Evolutionary conservation across 2,888 invertebrate species (phyloP).

Genomic region (Spisula subtruncata): DNA sequence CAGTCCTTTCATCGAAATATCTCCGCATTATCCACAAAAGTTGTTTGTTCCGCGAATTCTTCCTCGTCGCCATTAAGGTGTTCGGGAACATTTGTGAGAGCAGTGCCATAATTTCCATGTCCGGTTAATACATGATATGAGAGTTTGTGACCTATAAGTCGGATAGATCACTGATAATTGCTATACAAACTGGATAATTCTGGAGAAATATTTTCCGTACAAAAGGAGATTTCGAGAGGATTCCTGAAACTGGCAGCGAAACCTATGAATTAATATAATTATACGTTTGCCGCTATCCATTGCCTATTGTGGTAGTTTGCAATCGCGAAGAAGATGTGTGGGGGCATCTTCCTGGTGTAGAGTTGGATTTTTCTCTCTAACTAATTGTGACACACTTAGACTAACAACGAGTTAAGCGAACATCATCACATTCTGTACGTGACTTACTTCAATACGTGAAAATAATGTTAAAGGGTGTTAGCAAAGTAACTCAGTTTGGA

Average conservation of each 20-base stretch:
- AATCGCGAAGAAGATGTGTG: background rate
- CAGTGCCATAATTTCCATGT: background rate
- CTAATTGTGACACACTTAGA: background rate
- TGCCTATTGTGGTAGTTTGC: background rate
- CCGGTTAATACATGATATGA: background rate
- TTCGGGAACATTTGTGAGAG: background rate
- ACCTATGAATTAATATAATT: conserved; percentile 20
- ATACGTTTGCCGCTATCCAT: background rate
- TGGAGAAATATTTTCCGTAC: background rate
- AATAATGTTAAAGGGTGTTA: background rate
- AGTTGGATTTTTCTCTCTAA: background rate
- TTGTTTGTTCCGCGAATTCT: background rate
- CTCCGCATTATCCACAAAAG: background rate
- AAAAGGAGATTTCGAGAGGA: background rate
- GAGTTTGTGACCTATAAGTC: conserved; percentile 1
- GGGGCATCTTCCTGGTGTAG: background rate
- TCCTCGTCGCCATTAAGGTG: background rate
- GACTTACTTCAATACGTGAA: background rate
- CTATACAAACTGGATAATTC: conserved; percentile 16
- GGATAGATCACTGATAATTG: conserved; percentile 19
- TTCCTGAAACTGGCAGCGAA: background rate
- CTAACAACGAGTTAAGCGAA: background rate
- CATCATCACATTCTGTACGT: no score
- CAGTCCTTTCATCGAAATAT: background rate
- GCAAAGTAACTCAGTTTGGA: background rate